These are phyloP conservation scores for Harpagifer antarcticus DNA, from an alignment of 2,797 vertebrate species.

Conservation along the genomic window DNA sequence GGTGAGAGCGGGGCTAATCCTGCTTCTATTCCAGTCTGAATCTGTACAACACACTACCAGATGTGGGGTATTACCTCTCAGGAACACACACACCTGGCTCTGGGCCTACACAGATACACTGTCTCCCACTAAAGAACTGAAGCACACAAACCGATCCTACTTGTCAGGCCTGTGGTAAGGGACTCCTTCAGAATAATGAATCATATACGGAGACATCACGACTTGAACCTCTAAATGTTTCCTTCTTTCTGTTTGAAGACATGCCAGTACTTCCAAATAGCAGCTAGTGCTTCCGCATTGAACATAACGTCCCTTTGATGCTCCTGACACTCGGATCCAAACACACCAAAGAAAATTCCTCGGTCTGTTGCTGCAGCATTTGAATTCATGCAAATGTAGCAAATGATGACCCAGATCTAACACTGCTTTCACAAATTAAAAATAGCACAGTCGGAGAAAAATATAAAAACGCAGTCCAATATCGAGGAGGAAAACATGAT, in stretches of 20 bases:
- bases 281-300: slow-evolving; percentile 33
- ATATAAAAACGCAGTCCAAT: not conserved
- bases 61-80: slow-evolving; percentile 66
- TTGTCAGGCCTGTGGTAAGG: slow-evolving; percentile 29
- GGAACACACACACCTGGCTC: slow-evolving; percentile 58
- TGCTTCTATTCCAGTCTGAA: slow-evolving; percentile 47
- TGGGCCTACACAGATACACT: slow-evolving; percentile 29
- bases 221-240: slow-evolving; percentile 41
- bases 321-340: slow-evolving; percentile 43
- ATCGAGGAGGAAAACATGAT: not conserved
- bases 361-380: slow-evolving; percentile 27
- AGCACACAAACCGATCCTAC: slow-evolving; percentile 22
- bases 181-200: slow-evolving; percentile 42
- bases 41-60: slow-evolving; percentile 56
- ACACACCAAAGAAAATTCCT: slow-evolving; percentile 35
- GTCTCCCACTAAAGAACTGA: slow-evolving; percentile 31
- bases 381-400: slow-evolving; percentile 48
- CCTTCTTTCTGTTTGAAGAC: slow-evolving; percentile 43
- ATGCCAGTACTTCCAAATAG: slow-evolving; percentile 35
- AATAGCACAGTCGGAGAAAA: slow-evolving; percentile 9
- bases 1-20: slow-evolving; percentile 63
- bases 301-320: slow-evolving; percentile 61
- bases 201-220: slow-evolving; percentile 23
- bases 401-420: slow-evolving; percentile 37
- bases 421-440: not conserved